Evolutionary conservation across 2,888 invertebrate species (phyloP), one percentile per base, ranked within the genome.

Genomic region (Pinctada fucata): DNA sequence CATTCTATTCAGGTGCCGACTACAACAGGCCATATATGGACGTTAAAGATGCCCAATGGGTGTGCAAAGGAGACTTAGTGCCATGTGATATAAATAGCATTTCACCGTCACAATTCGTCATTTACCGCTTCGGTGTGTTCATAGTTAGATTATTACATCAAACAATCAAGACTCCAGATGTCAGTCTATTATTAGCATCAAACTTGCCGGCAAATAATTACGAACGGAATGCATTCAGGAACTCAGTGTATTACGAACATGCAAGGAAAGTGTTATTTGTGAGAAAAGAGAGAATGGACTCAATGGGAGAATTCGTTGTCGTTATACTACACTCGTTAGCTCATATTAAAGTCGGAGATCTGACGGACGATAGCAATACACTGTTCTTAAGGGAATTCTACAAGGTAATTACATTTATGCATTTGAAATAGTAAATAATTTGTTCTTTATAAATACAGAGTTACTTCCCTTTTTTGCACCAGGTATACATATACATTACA

Each of bases 1-100:
- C n/a, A n/a, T n/a, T n/a, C n/a, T n/a, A n/a, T n/a, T n/a, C n/a
- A 91, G 91, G 91, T 70, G 91, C 86, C 8, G 91, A 91, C 81
- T 91, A 91, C 83, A 83, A 81, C 65, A 82, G 81, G 51, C 78
- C 91, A 2, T 91, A 90, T 85, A 88, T 91, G 67, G 91, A 91
- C 79, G 88, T 90, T 3, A 91, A 91, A 82, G 91, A 91, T 74
- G 91, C 91, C 16, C 91, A 91, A 83, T 91, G 91, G 90, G 76
- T 85, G 45, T 90, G 89, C 76, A 82, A 85, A 5, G 91, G 91
- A 67, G 89, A 91, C 75, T 85, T 91, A 8, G 79, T 78, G 16
- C 90, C 90, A 2, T 87, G 87, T 0, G 91, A 91, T 71, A 84
- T 90, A 76, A 88, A 87, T 81, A 79, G 82, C 76, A 88, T 91